Evolutionary conservation across 2,113 vertebrate species (phyloP), one percentile per base, ranked within the genome.

Genomic region (Phodopus roborovskii): DNA sequence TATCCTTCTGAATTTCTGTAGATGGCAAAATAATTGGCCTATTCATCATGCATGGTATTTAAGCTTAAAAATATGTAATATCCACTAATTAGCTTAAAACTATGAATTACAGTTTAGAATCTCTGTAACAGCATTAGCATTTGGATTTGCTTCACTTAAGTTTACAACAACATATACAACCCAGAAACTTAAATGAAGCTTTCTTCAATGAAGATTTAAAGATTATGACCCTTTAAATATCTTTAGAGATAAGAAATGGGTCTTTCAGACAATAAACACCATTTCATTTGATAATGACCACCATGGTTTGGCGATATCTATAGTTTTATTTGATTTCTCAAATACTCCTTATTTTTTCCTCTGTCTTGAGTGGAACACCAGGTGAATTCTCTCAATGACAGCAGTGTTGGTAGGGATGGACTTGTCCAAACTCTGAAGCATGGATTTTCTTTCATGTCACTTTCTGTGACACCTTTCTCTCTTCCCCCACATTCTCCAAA

Each of bases 1-100:
- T 94, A 71, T 20, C 7, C 20, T 56, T 70, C 36, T 85, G 39
- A 84, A 77, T 88, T 77, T 93, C 71, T 56, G 1, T 56, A 73
- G 24, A 39, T 85, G 30, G 71, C 6, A 77, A 70, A 81, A 86
- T 53, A 74, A 39, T 33, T 74, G 39, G 17, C 68, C 48, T 83
- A 56, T 85, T 89, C 83, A 36, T 28, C 0, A 2, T 30, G 1
- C 12, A 42, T n/a, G 1, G 0, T 7, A 60, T 50, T 75, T 97
- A 85, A 91, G 19, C 26, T 17, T 75, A 50, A 93, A 84, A 60
- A 64, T 66, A 87, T 79, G 83, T 60, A 87, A 90, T n/a, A 87
- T 0, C 20, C 48, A 90, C 56, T 68, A 30, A 70, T n/a, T 68
- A 56, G 11, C 36, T 92, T 91, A 81, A 90, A 94, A 81, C 16